A percentile compares a stretch with the other conserved stretches of the same genome.
phyloP scores from a whole-genome alignment of 2,797 vertebrate species.

The Ambastaia sidthimunki region DNA sequence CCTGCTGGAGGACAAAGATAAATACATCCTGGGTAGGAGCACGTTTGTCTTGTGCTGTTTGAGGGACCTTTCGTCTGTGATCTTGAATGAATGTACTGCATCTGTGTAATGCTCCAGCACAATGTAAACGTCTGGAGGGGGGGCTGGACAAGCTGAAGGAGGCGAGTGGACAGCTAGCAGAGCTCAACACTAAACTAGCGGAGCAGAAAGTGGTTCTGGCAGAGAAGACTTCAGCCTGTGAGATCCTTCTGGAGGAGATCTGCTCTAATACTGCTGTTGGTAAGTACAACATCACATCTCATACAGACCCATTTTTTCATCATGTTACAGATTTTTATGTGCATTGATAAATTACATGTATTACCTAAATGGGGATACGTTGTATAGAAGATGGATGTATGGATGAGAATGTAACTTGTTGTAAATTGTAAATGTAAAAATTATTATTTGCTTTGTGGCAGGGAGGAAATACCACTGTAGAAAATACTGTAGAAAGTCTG shows the following conservation, averaged over 20 bases:
- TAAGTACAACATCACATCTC: conserved; percentile 64
- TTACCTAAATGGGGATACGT: too few relatives aligned
- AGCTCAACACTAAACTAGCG: conserved; percentile 89
- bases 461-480: too few relatives aligned
- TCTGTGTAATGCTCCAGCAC: conserved; percentile 74
- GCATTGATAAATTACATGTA: background rate
- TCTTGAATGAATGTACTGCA: conserved; percentile 19
- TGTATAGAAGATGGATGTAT: too few relatives aligned
- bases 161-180: conserved; percentile 86
- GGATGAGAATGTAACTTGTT: too few relatives aligned
- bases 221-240: conserved; percentile 89
- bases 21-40: conserved; percentile 85
- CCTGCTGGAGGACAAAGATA: conserved; percentile 88
- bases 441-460: too few relatives aligned
- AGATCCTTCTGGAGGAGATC: conserved; percentile 87
- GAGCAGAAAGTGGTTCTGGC: conserved; percentile 91
- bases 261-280: conserved; percentile 84
- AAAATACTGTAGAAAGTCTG: too few relatives aligned
- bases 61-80: background rate
- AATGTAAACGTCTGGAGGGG: conserved; percentile 89
- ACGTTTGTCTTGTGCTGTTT: conserved; percentile 6
- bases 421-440: too few relatives aligned
- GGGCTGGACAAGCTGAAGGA: conserved; percentile 94
- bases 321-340: background rate
- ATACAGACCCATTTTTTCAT: background rate